These are phyloP conservation scores for Equus quagga DNA, from an alignment of 2,113 vertebrate species.

Conservation along the genomic window DNA sequence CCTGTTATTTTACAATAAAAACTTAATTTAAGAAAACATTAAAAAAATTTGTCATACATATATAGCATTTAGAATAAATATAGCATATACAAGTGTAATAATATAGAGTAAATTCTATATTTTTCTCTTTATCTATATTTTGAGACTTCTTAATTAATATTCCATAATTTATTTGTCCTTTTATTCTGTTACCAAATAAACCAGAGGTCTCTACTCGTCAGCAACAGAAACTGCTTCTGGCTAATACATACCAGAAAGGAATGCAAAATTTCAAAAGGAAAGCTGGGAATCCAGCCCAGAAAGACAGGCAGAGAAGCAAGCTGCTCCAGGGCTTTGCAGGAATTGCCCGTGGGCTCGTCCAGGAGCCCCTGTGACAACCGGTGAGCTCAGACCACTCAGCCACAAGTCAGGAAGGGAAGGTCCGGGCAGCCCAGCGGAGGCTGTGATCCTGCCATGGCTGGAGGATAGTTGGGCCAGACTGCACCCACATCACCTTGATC, in stretches of 20 bases:
- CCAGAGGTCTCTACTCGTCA: background rate
- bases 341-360: background rate
- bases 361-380: background rate
- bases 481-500: background rate
- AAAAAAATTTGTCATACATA: background rate
- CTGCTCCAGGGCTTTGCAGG: too few species aligned
- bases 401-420: background rate
- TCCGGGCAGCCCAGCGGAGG: background rate
- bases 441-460: background rate
- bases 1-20: slow-evolving; percentile 15
- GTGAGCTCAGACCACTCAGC: background rate
- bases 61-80: background rate
- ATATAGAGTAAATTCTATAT: background rate
- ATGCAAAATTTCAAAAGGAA: slow-evolving; percentile 17
- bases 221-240: slow-evolving; percentile 48
- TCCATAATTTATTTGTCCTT: background rate
- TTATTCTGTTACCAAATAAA: background rate
- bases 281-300: background rate
- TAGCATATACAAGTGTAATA: background rate
- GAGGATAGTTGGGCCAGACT: background rate
- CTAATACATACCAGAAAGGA: background rate
- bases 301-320: background rate
- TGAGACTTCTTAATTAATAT: slow-evolving; percentile 24
- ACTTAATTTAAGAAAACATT: slow-evolving; percentile 18
- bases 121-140: slow-evolving; percentile 21